These are phyloP conservation scores for Agriopis aurantiaria DNA, from an alignment of 2,888 invertebrate species.

Conservation along the genomic window DNA sequence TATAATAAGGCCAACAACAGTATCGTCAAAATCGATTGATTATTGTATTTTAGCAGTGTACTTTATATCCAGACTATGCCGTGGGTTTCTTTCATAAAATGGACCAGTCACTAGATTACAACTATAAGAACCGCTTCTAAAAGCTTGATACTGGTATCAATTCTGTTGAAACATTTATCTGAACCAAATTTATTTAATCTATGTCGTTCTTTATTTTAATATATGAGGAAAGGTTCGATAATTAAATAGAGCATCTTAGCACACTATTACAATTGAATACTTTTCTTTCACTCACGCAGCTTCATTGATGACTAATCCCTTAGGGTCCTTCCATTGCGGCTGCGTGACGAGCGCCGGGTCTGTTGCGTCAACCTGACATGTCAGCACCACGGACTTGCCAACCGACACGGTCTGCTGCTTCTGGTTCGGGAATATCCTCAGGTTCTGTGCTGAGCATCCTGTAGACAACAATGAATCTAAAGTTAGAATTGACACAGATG, in stretches of 20 bases:
- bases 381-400: conserved; percentile 91
- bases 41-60: too few relatives aligned
- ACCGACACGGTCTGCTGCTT: conserved; percentile 90
- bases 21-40: too few relatives aligned
- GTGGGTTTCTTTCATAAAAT: too few relatives aligned
- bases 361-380: conserved; percentile 91
- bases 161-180: too few relatives aligned
- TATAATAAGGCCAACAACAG: background rate
- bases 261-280: background rate
- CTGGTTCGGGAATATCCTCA: conserved; percentile 90
- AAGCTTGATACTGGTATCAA: too few relatives aligned
- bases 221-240: too few relatives aligned
- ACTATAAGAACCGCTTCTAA: too few relatives aligned
- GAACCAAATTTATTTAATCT: too few relatives aligned
- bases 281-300: conserved; percentile 85
- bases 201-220: too few relatives aligned
- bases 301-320: conserved; percentile 89
- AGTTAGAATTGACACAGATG: background rate
- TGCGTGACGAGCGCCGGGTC: conserved; percentile 89
- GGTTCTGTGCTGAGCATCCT: conserved; percentile 80
- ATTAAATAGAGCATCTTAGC: too few relatives aligned
- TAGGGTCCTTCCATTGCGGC: conserved; percentile 93
- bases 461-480: conserved; percentile 37
- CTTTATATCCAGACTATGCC: too few relatives aligned
- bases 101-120: too few relatives aligned